Evolutionary conservation across 2,888 invertebrate genomes (phyloP).

Genomic region (Adelphocoris suturalis): DNA sequence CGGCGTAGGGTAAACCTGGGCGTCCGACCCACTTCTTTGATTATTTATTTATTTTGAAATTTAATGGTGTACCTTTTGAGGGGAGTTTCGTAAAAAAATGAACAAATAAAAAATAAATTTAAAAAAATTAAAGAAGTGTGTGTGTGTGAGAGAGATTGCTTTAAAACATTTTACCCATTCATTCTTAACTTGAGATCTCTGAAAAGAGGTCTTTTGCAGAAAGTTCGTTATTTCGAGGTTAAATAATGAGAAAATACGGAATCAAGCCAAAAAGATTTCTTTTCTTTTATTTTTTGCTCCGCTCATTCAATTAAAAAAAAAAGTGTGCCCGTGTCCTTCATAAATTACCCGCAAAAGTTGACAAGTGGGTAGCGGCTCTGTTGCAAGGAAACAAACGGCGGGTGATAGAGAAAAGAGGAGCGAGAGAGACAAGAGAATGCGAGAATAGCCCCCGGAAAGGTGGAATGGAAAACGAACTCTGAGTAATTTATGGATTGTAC

Average conservation of each 20-base stretch:
- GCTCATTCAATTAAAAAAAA: not conserved
- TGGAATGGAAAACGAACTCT: not conserved
- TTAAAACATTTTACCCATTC: no score
- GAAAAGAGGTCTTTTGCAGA: not conserved
- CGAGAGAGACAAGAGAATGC: not conserved
- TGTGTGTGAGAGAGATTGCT: no score
- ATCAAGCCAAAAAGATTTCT: not conserved
- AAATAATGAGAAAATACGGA: not conserved
- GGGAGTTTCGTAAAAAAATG: no score
- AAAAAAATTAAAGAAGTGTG: no score
- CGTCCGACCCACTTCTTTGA: no score
- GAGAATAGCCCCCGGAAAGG: not conserved
- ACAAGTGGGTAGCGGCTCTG: not conserved
- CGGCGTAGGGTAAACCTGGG: no score
- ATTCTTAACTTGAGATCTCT: not conserved
- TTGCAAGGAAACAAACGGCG: not conserved
- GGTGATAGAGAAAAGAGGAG: not conserved
- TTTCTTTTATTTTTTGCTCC: not conserved
- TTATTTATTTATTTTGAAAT: no score
- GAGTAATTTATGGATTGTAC: conserved; percentile 30
- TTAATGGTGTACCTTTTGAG: no score
- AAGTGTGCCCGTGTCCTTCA: not conserved
- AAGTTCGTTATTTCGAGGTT: not conserved
- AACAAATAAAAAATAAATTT: no score
- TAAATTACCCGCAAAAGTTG: conserved; percentile 35